Evolutionary conservation across 1,140 invertebrate genomes (phyloP).

Genomic region (Acromyrmex charruanus): DNA sequence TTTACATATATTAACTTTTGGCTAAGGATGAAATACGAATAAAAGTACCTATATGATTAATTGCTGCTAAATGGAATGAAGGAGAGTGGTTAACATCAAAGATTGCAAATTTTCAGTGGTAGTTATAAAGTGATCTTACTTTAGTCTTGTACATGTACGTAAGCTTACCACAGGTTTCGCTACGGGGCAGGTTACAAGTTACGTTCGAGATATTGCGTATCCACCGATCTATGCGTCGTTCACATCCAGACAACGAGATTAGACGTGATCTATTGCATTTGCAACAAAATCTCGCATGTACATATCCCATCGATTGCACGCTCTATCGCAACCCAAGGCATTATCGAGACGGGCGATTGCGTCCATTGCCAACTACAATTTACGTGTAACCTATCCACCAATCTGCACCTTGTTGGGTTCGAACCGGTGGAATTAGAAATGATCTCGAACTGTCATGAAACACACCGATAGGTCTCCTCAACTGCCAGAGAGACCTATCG

Average conservation of each 20-base stretch:
- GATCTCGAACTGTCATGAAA: constrained; percentile 34
- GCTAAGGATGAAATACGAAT: background rate
- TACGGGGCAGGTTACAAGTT: constrained; percentile 51
- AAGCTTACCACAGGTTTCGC: constrained; percentile 35
- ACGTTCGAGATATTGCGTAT: constrained; percentile 14
- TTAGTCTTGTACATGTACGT: background rate
- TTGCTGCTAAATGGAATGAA: background rate
- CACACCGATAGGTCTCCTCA: background rate
- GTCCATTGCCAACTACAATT: constrained; percentile 50
- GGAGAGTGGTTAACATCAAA: background rate
- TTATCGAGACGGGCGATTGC: constrained; percentile 49
- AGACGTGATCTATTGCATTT: constrained; percentile 45
- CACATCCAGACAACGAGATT: constrained; percentile 27
- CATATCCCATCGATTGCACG: constrained; percentile 39
- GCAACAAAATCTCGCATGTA: constrained; percentile 56
- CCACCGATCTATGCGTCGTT: constrained; percentile 37
- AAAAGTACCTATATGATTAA: background rate
- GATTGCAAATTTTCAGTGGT: background rate
- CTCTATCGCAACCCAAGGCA: constrained; percentile 34
- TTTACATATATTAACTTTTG: background rate
- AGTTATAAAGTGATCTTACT: background rate
- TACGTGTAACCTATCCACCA: constrained; percentile 30
- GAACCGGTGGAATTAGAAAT: constrained; percentile 35
- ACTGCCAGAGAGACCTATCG: constrained; percentile 29
- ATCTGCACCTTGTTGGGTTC: constrained; percentile 44